Base-by-base conservation (phyloP, 1,140 invertebrate species). In the Apis cerana region DNA sequence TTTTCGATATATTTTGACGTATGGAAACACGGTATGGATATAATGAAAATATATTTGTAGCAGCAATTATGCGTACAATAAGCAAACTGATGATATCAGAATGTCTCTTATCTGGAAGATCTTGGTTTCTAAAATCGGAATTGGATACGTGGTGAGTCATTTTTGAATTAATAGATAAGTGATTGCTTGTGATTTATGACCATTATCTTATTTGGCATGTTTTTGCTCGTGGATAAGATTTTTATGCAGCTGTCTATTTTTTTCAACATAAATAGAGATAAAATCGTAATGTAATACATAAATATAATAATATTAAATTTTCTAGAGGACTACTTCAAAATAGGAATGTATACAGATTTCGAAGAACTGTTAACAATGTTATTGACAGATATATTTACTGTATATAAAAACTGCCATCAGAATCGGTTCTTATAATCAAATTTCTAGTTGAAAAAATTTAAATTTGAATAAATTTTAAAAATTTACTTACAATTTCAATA, bases 131-230 rank as follows among this genome's bases (percentile, higher is more conserved):
- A 33, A 76, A 76, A 76, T 65, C 62, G 61, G 12, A 65, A 52
- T 59, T 23, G 48, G 50, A 19, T 33, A 54, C 27, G 12, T 1
- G 61, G 11, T 76, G 75, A 76, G 61, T 76, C 75, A 76, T 12
- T 52, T 58, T 75, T 7, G 21, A 76, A 76, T 76, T 64, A 76
- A 76, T 54, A 65, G 75, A 76, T 76, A 65, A 76, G 9, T 8
- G 19, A 54, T n/a, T 10, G 12, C 61, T n/a, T 11, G 21, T 65
- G 75, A 76, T 76, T 76, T 76, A 76, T n/a, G 75, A 9, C 50
- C 33, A n/a, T 65, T 76, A 65, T 65, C 48, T 76, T 54, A 76
- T 76, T 76, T 78, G 50, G 56, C 62, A 64, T 64, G 81, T 75
- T 59, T 61, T 33, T 15, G 52, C 27, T 58, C 52, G 70, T 11